Base-by-base conservation (phyloP, 2,888 invertebrate species). In the Yponomeuta cagnagella region DNA sequence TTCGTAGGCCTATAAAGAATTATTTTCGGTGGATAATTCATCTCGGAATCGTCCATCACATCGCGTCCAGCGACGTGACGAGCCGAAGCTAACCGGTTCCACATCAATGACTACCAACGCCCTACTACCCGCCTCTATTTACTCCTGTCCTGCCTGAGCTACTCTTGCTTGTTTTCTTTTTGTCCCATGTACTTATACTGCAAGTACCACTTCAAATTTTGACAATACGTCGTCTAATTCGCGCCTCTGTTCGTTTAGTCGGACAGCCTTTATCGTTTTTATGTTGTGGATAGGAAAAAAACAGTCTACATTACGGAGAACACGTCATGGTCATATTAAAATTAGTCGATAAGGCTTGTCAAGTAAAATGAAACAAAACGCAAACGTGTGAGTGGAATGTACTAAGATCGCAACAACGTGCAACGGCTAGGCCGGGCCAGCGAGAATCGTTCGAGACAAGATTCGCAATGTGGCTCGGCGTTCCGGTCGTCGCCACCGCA, bases 401-500 rank as follows among this genome's bases (percentile, higher is more conserved):
- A 88, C 87, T 81, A 87, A 86, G 89, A 86, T 80, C 82, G 82
- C 86, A 89, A 83, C 82, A 84, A 76, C 76, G 83, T 43, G 79
- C 83, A 83, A 84, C 83, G 85, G 80, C 78, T 12, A 12, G 78
- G 82, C 80, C 83, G 83, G 85, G 84, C 80, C 78, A 78, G 82
- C 80, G 83, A 84, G 86, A 86, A 87, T 86, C 85, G 83, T 66
- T 81, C 85, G 82, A 87, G 86, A 88, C 85, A 82, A 87, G 86
- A 88, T 86, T 88, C 83, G 87, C 88, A 83, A 82, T 85, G 87
- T 83, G 84, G 84, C 84, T 85, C 87, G 84, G 86, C 91, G 90
- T 90, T 90, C 89, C 90, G 92, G 92, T 92, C 92, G 92, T 85
- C 92, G 92, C 90, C 91, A 90, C 89, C 89, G 86, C 85, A 84